Conservation (phyloP, 2,113 vertebrate genomes). For the Varanus komodoensis region DNA sequence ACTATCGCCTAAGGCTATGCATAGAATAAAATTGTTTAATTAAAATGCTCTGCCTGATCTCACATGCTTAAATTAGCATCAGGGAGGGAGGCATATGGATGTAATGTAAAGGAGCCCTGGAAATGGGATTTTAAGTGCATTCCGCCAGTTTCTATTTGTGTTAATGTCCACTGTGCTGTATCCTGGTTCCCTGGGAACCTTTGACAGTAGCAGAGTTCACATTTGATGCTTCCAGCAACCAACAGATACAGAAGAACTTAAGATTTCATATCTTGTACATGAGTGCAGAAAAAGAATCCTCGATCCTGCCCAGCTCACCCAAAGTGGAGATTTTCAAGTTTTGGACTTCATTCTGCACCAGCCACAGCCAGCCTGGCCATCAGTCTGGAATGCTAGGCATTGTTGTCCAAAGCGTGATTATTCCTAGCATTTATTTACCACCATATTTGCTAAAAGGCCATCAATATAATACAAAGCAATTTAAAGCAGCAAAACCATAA, state of each 20-base stretch:
- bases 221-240: background rate
- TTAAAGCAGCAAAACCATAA: no score
- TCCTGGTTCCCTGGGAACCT: background rate
- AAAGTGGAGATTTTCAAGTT: no score
- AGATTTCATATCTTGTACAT: background rate
- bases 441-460: no score
- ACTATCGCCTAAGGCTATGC: background rate
- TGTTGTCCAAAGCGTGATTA: no score
- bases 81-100: background rate
- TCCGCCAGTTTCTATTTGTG: background rate
- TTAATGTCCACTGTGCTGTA: background rate
- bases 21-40: slow-evolving; percentile 19
- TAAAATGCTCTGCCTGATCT: slow-evolving; percentile 19
- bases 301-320: no score
- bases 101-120: background rate
- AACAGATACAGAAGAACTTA: background rate
- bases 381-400: no score
- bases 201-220: background rate
- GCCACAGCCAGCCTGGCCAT: no score
- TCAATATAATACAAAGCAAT: no score
- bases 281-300: background rate
- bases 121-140: background rate
- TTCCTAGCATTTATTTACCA: no score
- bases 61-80: background rate
- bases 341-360: no score